Evolutionary conservation across 37 sponge, comb jelly and placozoan genomes (phyloP).

Genomic region (Aplysina aerophoba): DNA sequence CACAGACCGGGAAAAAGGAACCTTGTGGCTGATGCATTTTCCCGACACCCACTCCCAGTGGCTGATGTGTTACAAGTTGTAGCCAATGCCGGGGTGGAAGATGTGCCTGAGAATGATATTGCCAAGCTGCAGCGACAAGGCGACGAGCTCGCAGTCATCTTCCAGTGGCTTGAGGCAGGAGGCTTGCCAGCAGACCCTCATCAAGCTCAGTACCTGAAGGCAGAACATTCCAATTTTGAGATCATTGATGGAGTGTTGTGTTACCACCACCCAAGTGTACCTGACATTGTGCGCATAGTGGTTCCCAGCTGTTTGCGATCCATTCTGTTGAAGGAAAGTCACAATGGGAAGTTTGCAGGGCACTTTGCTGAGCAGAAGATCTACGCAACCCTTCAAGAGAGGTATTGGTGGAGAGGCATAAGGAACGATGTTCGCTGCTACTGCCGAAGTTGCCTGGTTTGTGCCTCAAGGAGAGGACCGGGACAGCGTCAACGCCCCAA

Average conservation of each 20-base stretch:
- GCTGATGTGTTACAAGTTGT: neutral
- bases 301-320: constrained; percentile 3
- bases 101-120: neutral
- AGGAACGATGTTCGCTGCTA: constrained; percentile 23
- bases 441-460: constrained; percentile 35
- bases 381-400: constrained; percentile 9
- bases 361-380: constrained; percentile 25
- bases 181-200: constrained; percentile 17
- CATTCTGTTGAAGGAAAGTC: constrained; percentile 5
- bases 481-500: constrained; percentile 23
- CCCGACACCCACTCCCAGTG: constrained; percentile 32
- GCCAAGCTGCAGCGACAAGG: constrained; percentile 7
- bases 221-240: constrained; percentile 21
- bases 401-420: constrained; percentile 69
- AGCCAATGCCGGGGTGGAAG: neutral
- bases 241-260: constrained; percentile 12
- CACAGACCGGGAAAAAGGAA: constrained; percentile 43
- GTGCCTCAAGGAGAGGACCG: constrained; percentile 43
- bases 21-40: constrained; percentile 36
- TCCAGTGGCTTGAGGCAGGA: neutral
- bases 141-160: neutral
- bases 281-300: constrained; percentile 8
- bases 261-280: neutral
- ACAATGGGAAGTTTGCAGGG: constrained; percentile 21
- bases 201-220: neutral